Evolutionary conservation across 2,888 invertebrate genomes (phyloP), one percentile per base, ranked within the genome.

Genomic region (Argyresthia albistria): DNA sequence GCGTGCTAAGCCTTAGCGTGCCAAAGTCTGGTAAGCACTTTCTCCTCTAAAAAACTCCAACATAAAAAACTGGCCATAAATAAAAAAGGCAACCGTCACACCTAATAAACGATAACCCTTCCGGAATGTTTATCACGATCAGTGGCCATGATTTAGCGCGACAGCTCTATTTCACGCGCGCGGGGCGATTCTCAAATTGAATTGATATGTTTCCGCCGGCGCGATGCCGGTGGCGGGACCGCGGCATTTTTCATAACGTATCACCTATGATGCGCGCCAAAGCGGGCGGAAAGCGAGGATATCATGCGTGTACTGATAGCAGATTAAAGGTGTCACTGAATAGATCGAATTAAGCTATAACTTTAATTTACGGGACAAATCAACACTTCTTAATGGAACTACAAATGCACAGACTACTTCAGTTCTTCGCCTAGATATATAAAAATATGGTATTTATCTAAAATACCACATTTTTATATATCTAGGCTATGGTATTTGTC

Each of bases 181-280:
- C 36, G 45, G 59, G 56, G 69, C 70, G 73, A 56, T 70, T 72
- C 68, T 67, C 68, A 83, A 84, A 84, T 84, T 86, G 84, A 87
- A 87, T 83, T 87, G 87, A 86, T 87, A 86, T 80, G 83, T 81
- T 79, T 78, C 79, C 76, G 79, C 77, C 79, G 55, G 53, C 54
- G 66, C 66, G 71, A 6, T 25, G 25, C 3, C 25, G 25, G 25
- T 6, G 25, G 25, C 25, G 25, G 25, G 25, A 25, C 65, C 68
- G 73, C 64, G 65, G 77, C 76, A 76, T 83, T 84, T 86, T 82
- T 84, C 78, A 75, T 69, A 72, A 74, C 77, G 72, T 79, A 80
- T 78, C 81, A 74, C 73, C 76, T 79, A 80, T 83, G 79, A 83
- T 76, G 70, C 67, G 75, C 64, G 72, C 67, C 69, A 76, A 82